phyloP scores from a whole-genome alignment of 1,140 invertebrate genomes.

The Notospermus geniculatus region DNA sequence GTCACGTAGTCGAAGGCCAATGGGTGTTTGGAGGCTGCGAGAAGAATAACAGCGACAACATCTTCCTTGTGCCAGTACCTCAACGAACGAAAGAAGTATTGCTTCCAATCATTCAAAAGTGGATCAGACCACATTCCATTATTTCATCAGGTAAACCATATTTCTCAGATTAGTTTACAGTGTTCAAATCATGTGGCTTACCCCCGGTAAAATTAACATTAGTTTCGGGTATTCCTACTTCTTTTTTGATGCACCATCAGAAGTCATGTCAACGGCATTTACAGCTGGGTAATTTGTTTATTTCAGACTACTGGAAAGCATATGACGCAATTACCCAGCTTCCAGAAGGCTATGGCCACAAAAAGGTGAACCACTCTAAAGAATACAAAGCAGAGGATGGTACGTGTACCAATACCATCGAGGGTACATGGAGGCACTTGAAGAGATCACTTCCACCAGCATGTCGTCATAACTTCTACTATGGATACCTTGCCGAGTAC shows the following conservation, averaged over 20 bases:
- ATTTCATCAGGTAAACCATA: slow-evolving; percentile 7
- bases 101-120: slow-evolving; percentile 13
- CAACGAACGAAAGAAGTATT: slow-evolving; percentile 17
- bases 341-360: slow-evolving; percentile 10
- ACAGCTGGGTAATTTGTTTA: neutral
- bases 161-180: too few species aligned
- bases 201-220: too few species aligned
- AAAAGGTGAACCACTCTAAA: slow-evolving; percentile 12
- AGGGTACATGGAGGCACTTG: neutral
- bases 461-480: neutral
- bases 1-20: slow-evolving; percentile 19
- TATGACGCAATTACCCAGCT: slow-evolving; percentile 12
- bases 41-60: neutral
- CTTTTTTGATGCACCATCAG: too few species aligned
- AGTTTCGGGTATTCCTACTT: too few species aligned
- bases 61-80: slow-evolving; percentile 17
- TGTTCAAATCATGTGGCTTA: too few species aligned
- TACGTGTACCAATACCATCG: neutral
- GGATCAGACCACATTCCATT: slow-evolving; percentile 17
- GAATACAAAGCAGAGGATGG: slow-evolving; percentile 11
- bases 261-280: too few species aligned
- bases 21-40: slow-evolving; percentile 27
- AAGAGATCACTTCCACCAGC: neutral
- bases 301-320: slow-evolving; percentile 22
- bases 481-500: slow-evolving; percentile 3